Percentiles rank a stretch among this genome's conserved stretches.
Conservation (phyloP, 2,888 invertebrate species). For the Dicyrtoma fusca region DNA sequence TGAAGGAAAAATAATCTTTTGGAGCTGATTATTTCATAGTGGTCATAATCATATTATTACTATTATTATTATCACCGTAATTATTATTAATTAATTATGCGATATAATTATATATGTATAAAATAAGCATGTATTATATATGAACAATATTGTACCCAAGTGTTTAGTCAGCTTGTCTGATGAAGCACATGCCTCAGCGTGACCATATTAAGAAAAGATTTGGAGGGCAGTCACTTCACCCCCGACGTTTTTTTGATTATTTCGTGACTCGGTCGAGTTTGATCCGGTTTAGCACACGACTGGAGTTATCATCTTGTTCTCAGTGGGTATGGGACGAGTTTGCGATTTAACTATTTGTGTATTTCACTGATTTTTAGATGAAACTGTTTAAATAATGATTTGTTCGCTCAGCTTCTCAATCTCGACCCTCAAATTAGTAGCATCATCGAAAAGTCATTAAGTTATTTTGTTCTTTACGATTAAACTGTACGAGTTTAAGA, state of each 20-base stretch:
- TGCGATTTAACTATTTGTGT: no score
- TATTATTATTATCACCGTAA: conserved; percentile 8
- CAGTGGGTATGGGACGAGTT: no score
- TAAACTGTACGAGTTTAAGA: no score
- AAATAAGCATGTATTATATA: neutral
- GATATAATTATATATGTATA: conserved; percentile 4
- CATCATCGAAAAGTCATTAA: no score
- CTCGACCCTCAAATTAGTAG: no score
- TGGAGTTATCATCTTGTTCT: no score
- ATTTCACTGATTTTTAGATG: no score
- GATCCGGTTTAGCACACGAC: neutral
- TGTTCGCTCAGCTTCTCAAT: no score
- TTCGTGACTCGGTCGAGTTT: conserved; percentile 8
- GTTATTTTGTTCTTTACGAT: no score
- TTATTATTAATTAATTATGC: conserved; percentile 6
- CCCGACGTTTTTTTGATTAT: conserved; percentile 13
- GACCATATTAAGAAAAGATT: conserved; percentile 1
- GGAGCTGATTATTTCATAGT: conserved; percentile 31
- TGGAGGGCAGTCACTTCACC: conserved; percentile 21
- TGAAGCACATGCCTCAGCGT: neutral
- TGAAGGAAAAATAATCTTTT: conserved; percentile 25
- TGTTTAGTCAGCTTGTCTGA: conserved; percentile 23
- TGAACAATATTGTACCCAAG: conserved; percentile 24
- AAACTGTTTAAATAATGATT: no score
- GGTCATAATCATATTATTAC: conserved; percentile 22